These are phyloP conservation scores for Archips crataeganus DNA, from an alignment of 2,888 invertebrate species.

Conservation along the genomic window DNA sequence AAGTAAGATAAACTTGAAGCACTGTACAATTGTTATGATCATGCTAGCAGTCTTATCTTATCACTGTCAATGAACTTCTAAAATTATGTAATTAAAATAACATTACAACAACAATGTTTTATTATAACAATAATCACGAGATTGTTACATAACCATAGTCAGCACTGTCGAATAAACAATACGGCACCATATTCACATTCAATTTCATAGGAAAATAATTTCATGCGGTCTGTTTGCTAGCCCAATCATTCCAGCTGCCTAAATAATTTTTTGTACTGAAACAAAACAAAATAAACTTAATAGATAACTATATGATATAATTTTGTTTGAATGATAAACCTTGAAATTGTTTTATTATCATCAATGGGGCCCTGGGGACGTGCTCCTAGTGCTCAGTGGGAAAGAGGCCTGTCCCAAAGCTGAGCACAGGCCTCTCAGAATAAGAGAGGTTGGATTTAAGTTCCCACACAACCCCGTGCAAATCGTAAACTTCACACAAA, in stretches of 20 bases:
- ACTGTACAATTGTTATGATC: no score
- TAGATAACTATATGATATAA: no score
- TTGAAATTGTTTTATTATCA: no score
- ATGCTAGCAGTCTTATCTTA: not conserved
- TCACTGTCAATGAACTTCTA: not conserved
- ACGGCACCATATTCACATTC: not conserved
- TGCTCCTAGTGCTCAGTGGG: no score
- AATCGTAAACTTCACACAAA: no score
- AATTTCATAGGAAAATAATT: not conserved
- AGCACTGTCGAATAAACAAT: constrained; percentile 8
- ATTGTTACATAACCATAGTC: not conserved
- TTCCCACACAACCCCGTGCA: no score
- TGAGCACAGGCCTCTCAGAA: no score
- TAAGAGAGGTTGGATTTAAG: no score
- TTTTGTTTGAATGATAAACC: no score
- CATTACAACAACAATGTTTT: not conserved
- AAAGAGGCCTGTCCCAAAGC: no score
- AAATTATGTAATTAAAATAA: not conserved
- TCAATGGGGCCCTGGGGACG: no score
- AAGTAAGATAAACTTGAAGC: no score
- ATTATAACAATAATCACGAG: constrained; percentile 5
- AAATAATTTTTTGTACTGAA: constrained; percentile 85
- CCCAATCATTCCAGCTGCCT: constrained; percentile 87
- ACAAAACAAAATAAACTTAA: constrained; percentile 47
- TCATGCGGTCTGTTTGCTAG: constrained; percentile 53